These are phyloP conservation scores for Sebastiscus tertius DNA, from an alignment of 2,797 vertebrate genomes.

Conservation along the genomic window DNA sequence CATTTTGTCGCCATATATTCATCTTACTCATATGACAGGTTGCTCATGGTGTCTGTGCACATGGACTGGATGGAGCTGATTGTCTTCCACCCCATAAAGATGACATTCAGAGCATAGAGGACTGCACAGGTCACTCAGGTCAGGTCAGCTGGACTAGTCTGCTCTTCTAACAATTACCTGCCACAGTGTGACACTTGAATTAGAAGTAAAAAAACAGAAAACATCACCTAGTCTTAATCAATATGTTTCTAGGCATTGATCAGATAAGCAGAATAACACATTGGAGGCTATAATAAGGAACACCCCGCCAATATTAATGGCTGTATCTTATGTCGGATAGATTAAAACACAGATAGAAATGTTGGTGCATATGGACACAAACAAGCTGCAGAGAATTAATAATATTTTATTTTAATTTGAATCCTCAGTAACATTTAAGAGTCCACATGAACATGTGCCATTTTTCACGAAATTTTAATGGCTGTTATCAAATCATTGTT, in stretches of 20 bases:
- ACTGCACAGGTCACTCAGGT: not conserved
- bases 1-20: not conserved
- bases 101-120: not conserved
- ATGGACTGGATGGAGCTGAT: not conserved
- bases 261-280: too few species aligned
- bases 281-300: too few species aligned
- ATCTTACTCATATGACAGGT: not conserved
- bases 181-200: not conserved
- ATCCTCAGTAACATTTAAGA: not conserved
- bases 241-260: too few species aligned
- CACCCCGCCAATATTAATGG: not conserved
- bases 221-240: too few species aligned
- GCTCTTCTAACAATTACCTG: not conserved
- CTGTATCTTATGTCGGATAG: not conserved
- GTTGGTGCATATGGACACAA: not conserved
- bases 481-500: not conserved
- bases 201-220: not conserved
- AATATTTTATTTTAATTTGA: conserved; percentile 4
- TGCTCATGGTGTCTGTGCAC: not conserved
- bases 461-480: not conserved
- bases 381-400: not conserved
- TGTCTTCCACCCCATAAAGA: not conserved
- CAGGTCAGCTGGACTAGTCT: not conserved
- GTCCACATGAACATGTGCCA: not conserved
- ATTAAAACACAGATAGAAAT: not conserved